Evolutionary conservation across 2,113 vertebrate species (phyloP).

Genomic region (Prunella himalayana): DNA sequence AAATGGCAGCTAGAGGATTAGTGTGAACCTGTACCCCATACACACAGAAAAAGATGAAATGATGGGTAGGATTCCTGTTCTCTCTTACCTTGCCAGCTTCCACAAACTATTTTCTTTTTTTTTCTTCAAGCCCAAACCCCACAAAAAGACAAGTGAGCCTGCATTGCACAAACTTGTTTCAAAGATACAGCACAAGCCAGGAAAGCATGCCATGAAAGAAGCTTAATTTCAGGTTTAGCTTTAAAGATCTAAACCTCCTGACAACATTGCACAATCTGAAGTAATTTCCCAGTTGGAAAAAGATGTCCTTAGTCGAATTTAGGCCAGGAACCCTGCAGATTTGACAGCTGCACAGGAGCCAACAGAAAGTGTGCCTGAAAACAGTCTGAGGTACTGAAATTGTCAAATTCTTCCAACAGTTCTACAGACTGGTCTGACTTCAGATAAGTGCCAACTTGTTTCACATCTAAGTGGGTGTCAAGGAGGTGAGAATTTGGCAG

Average conservation of each 20-base stretch:
- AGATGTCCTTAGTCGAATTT: neutral
- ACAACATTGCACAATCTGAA: neutral
- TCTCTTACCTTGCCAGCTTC: neutral
- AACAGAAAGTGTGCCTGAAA: neutral
- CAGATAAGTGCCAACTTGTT: neutral
- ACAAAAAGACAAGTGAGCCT: neutral
- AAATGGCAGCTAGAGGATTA: neutral
- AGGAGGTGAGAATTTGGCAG: neutral
- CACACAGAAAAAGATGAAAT: neutral
- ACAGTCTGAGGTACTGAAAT: neutral
- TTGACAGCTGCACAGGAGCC: neutral
- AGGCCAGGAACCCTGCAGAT: neutral
- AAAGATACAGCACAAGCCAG: neutral
- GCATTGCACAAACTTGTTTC: neutral
- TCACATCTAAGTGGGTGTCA: neutral
- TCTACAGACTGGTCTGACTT: neutral
- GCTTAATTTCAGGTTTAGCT: neutral
- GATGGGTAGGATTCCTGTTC: neutral
- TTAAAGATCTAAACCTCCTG: neutral
- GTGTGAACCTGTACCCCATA: neutral
- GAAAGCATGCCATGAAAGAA: neutral
- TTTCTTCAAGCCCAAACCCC: neutral
- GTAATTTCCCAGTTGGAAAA: neutral
- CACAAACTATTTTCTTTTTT: neutral
- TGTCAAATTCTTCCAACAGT: neutral